Percentiles rank a stretch among this genome's conserved stretches.
phyloP scores from a whole-genome alignment of 2,113 vertebrate genomes.

The Chloropsis cyanopogon region DNA sequence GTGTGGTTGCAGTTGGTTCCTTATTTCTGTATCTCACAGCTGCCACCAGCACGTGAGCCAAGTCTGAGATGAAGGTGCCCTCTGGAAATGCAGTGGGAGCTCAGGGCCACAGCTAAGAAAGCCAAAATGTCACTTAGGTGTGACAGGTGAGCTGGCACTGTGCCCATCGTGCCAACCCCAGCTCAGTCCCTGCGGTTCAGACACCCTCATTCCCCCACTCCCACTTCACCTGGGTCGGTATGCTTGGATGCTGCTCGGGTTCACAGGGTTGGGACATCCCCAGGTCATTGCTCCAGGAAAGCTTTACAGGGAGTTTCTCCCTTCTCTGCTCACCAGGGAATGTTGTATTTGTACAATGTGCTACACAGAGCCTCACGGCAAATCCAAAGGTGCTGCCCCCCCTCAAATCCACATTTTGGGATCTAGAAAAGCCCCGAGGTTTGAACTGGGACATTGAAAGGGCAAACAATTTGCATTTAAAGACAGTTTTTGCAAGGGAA shows the following conservation, averaged over 20 bases:
- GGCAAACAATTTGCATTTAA: not conserved
- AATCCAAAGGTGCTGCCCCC: not conserved
- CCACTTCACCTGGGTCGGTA: not conserved
- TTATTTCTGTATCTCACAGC: not conserved
- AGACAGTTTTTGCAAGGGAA: not conserved
- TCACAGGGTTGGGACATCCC: not conserved
- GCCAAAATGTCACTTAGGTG: not conserved
- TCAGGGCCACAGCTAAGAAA: not conserved
- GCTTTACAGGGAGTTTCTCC: not conserved
- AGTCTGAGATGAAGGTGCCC: not conserved
- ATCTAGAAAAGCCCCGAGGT: not conserved
- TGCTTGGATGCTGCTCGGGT: not conserved
- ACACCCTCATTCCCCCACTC: fast-evolving
- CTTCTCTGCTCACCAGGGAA: not conserved
- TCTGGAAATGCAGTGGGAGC: not conserved
- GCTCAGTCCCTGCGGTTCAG: fast-evolving
- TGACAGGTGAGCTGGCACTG: not conserved
- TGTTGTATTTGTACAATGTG: fast-evolving
- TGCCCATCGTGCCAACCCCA: not conserved
- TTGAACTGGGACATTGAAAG: not conserved
- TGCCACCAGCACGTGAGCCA: not conserved
- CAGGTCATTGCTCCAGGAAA: fast-evolving
- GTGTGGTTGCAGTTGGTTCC: not conserved
- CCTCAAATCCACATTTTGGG: fast-evolving
- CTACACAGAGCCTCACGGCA: fast-evolving